Percentiles rank a stretch among this genome's conserved stretches.
phyloP scores from a whole-genome alignment of 2,113 vertebrate species.

The Callospermophilus lateralis region DNA sequence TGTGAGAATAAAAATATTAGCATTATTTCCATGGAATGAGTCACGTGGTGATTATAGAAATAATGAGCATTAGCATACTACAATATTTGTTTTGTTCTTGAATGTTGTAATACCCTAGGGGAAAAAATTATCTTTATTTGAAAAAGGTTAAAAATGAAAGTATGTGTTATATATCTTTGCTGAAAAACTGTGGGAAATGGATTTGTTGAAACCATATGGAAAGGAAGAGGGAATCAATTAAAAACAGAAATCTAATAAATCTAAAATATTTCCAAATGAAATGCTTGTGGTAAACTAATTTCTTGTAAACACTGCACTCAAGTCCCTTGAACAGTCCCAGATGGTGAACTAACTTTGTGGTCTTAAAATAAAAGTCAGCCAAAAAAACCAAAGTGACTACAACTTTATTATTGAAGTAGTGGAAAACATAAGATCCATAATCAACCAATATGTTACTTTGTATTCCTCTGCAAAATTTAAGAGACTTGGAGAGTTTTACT shows the following conservation, averaged over 20 bases:
- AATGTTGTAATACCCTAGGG: constrained; percentile 67
- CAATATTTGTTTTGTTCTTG: constrained; percentile 70
- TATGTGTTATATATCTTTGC: constrained; percentile 64
- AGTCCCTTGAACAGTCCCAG: constrained; percentile 84
- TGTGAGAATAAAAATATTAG: constrained; percentile 80
- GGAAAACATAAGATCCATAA: constrained; percentile 59
- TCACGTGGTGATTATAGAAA: constrained; percentile 61
- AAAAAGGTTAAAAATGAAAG: constrained; percentile 75
- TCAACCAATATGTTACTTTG: constrained; percentile 30
- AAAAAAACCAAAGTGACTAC: constrained; percentile 77
- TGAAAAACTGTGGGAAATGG: constrained; percentile 77
- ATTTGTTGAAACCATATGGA: constrained; percentile 87
- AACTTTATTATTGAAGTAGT: constrained; percentile 69
- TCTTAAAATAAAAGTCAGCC: constrained; percentile 77
- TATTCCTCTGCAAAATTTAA: constrained; percentile 70
- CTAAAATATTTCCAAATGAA: constrained; percentile 90
- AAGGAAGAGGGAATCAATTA: constrained; percentile 88
- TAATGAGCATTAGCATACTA: constrained; percentile 63
- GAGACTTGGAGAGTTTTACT: constrained; percentile 44
- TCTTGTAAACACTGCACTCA: constrained; percentile 87
- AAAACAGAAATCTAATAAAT: constrained; percentile 90
- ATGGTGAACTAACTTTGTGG: constrained; percentile 83
- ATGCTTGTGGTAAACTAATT: constrained; percentile 88
- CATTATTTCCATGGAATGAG: constrained; percentile 63
- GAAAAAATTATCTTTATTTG: constrained; percentile 68